A percentile compares a stretch with the other conserved stretches of the same genome.
Conservation (phyloP, 1,140 invertebrate species). For the Pissodes strobi region DNA sequence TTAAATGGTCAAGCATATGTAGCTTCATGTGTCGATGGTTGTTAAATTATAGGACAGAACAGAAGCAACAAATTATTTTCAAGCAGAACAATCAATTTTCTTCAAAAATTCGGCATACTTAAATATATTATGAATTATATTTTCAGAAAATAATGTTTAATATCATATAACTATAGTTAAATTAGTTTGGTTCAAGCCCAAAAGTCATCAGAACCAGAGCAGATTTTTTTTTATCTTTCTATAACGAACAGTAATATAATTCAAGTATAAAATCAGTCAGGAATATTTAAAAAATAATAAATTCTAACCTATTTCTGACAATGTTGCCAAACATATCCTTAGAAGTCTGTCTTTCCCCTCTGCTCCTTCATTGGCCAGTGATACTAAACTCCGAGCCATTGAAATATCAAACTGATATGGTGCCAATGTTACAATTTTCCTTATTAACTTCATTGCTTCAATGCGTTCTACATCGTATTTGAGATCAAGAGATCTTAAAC, state of each 20-base stretch:
- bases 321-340: slow-evolving; percentile 78
- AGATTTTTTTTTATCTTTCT: neutral
- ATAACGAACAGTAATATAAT: neutral
- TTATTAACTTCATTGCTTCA: slow-evolving; percentile 83
- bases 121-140: no score
- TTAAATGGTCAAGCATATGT: no score
- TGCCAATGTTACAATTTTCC: slow-evolving; percentile 70
- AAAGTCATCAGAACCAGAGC: no score
- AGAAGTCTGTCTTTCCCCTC: slow-evolving; percentile 79
- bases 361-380: slow-evolving; percentile 79
- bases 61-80: no score
- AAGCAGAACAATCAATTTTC: no score
- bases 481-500: slow-evolving; percentile 76
- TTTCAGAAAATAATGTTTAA: no score
- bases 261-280: neutral
- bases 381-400: slow-evolving; percentile 73
- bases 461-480: slow-evolving; percentile 88
- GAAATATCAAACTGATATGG: slow-evolving; percentile 69
- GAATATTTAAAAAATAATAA: no score
- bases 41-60: no score
- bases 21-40: no score
- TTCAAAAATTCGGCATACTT: no score
- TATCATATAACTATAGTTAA: no score
- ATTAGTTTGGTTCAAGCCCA: no score
- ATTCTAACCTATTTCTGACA: slow-evolving; percentile 78